Percentiles rank a stretch among this genome's conserved stretches.
phyloP scores from a whole-genome alignment of 1,140 invertebrate species.

The Drosophila kepulauana region DNA sequence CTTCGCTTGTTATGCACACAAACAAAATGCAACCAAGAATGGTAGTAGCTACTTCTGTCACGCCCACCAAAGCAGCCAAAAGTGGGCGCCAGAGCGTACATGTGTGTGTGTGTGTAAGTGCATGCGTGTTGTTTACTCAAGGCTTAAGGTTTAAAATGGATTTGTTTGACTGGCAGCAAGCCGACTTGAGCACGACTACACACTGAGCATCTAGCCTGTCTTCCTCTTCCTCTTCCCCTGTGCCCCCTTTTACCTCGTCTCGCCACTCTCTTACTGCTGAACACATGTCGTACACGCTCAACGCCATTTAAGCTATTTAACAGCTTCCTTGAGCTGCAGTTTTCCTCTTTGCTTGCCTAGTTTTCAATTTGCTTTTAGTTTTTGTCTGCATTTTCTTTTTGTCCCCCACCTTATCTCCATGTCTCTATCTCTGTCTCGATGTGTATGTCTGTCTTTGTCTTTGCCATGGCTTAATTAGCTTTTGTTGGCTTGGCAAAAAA shows the following conservation, averaged over 20 bases:
- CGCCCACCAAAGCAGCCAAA: slow-evolving; percentile 22
- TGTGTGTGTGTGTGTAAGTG: slow-evolving; percentile 34
- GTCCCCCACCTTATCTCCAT: neutral
- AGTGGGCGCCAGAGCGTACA: slow-evolving; percentile 17
- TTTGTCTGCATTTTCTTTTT: slow-evolving; percentile 46
- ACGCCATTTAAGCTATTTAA: slow-evolving; percentile 74
- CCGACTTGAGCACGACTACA: slow-evolving; percentile 67
- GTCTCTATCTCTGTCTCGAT: slow-evolving; percentile 1
- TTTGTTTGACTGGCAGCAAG: slow-evolving; percentile 73
- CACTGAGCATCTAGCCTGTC: slow-evolving; percentile 24
- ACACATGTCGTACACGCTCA: slow-evolving; percentile 67
- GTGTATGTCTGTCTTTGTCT: slow-evolving; percentile 32
- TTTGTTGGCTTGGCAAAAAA: slow-evolving; percentile 58
- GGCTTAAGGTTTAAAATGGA: slow-evolving; percentile 75
- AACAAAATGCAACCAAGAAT: slow-evolving; percentile 54
- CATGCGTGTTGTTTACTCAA: slow-evolving; percentile 68
- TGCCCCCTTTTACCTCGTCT: neutral
- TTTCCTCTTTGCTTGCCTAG: slow-evolving; percentile 52
- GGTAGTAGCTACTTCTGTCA: slow-evolving; percentile 51
- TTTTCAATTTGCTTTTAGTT: slow-evolving; percentile 60
- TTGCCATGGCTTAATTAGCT: slow-evolving; percentile 70
- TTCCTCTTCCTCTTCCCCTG: neutral
- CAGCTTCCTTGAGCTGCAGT: slow-evolving; percentile 64
- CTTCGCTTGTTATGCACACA: slow-evolving; percentile 51
- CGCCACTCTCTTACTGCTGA: slow-evolving; percentile 10